phyloP scores from a whole-genome alignment of 2,797 vertebrate species.

The Danionella dracula region DNA sequence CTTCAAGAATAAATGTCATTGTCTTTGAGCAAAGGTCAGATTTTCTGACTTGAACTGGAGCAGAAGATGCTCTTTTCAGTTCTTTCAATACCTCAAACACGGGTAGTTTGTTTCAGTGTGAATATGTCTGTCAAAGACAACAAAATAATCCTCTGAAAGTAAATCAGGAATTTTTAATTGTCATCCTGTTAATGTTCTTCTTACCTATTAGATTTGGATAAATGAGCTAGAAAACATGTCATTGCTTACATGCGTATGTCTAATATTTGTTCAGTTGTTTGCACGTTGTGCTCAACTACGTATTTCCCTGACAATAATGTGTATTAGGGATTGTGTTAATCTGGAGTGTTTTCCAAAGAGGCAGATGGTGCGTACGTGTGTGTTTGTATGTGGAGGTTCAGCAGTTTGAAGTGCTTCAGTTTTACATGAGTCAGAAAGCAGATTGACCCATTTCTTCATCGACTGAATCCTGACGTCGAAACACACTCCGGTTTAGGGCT shows the following conservation, averaged over 20 bases:
- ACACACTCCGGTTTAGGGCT: constrained; percentile 8
- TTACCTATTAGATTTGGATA: too few species aligned
- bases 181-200: too few species aligned
- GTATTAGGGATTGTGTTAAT: constrained; percentile 25
- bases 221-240: neutral
- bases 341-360: constrained; percentile 26
- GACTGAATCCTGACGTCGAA: neutral
- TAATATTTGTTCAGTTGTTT: neutral
- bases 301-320: constrained; percentile 19
- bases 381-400: neutral
- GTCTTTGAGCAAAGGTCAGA: neutral
- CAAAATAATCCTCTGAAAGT: neutral
- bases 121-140: neutral
- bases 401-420: constrained; percentile 12
- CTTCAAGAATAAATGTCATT: neutral
- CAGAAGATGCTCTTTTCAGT: neutral
- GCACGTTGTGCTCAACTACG: neutral
- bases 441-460: constrained; percentile 33
- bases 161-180: neutral
- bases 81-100: neutral
- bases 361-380: constrained; percentile 24
- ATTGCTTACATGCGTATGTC: neutral
- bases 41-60: neutral
- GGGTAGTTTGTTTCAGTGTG: neutral
- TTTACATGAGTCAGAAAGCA: constrained; percentile 35